Percentiles rank a stretch among this genome's conserved stretches.
These are phyloP conservation scores for Zaprionus davidi DNA, from an alignment of 1,140 invertebrate genomes.

Conservation along the genomic window DNA sequence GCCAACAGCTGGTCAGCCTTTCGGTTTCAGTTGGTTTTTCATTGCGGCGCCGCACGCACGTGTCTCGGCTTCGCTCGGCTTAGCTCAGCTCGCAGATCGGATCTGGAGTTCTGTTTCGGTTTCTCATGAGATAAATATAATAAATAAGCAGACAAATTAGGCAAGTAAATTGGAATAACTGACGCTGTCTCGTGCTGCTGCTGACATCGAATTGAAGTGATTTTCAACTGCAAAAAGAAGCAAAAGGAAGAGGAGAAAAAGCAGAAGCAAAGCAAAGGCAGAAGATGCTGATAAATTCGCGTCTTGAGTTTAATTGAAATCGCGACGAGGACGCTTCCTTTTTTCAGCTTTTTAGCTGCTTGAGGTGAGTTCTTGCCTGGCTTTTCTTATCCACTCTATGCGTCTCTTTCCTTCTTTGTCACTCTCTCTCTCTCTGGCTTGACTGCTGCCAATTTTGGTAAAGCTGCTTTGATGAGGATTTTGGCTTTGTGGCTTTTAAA, in stretches of 20 bases:
- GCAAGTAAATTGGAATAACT: conserved; percentile 29
- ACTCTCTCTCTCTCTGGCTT: background rate
- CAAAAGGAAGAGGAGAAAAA: background rate
- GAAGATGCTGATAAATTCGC: conserved; percentile 30
- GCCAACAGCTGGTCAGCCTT: conserved; percentile 49
- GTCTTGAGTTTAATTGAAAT: conserved; percentile 39
- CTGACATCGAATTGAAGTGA: conserved; percentile 32
- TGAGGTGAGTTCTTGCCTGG: conserved; percentile 27
- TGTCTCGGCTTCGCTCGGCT: conserved; percentile 53
- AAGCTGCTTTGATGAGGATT: conserved; percentile 32
- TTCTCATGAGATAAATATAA: background rate
- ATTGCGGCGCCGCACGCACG: conserved; percentile 77
- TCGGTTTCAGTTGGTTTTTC: conserved; percentile 71
- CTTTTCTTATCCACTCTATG: background rate
- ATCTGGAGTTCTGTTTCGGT: background rate
- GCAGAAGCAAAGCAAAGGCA: background rate
- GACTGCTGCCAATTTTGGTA: conserved; percentile 28
- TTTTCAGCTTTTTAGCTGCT: conserved; percentile 2
- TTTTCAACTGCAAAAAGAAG: background rate
- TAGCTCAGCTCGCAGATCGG: conserved; percentile 9
- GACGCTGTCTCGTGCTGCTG: conserved; percentile 5
- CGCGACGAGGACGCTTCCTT: conserved; percentile 11
- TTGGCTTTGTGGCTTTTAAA: conserved; percentile 22
- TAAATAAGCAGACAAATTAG: conserved; percentile 10
- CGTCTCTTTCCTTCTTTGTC: background rate